Evolutionary conservation across 2,797 vertebrate species (phyloP).

Genomic region (Carapus acus): DNA sequence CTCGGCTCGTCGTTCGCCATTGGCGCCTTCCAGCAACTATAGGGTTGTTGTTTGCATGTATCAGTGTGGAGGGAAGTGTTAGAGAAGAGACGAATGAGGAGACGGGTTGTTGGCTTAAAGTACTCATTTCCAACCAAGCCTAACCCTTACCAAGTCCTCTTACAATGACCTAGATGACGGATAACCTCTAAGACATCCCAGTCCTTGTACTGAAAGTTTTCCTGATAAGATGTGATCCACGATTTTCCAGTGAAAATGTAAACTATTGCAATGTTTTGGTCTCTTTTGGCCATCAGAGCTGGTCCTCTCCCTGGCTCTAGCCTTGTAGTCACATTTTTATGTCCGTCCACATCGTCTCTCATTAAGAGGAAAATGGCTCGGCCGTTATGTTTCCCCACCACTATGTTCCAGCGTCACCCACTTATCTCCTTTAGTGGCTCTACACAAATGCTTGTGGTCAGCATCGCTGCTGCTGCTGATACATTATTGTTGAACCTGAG

Average conservation of each 20-base stretch:
- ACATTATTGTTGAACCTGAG: conserved; percentile 22
- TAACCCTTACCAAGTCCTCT: no score
- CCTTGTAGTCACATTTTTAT: conserved; percentile 21
- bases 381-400: conserved; percentile 28
- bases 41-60: conserved; percentile 19
- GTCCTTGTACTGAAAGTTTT: no score
- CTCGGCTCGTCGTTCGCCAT: conserved; percentile 21
- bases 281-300: conserved; percentile 2
- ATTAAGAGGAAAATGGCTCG: conserved; percentile 21
- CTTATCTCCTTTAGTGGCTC: conserved; percentile 29
- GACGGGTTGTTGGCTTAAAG: no score
- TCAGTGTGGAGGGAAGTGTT: conserved; percentile 3
- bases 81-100: conserved; percentile 12
- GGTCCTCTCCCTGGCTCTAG: conserved; percentile 3
- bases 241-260: no score
- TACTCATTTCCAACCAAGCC: no score
- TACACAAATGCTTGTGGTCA: conserved; percentile 52
- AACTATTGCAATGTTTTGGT: no score
- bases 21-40: conserved; percentile 23
- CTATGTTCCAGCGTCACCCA: conserved; percentile 1
- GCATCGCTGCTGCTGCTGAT: conserved; percentile 15
- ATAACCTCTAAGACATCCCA: no score
- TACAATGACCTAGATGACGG: no score
- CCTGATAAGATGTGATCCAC: no score
- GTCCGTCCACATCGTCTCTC: conserved; percentile 18